Conservation (phyloP, 1,140 invertebrate genomes). For the Drosophila parvula region DNA sequence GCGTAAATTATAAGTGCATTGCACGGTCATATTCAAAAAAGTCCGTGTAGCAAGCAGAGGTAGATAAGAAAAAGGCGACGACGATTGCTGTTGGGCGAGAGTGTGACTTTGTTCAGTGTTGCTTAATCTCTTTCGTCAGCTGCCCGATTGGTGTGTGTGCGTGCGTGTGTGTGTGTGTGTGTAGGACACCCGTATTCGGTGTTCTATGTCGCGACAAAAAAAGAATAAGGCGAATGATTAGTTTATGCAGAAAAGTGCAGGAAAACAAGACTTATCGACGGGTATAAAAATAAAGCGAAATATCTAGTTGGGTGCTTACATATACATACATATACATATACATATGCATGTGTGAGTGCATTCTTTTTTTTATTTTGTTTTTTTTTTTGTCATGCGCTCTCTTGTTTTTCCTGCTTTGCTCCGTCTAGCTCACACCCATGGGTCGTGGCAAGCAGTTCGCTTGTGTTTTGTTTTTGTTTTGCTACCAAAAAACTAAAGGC, state of each 20-base stretch:
- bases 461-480: slow-evolving; percentile 73
- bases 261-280: slow-evolving; percentile 8
- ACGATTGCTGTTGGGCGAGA: slow-evolving; percentile 9
- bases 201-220: slow-evolving; percentile 1
- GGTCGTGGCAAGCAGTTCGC: slow-evolving; percentile 28
- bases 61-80: slow-evolving; percentile 15
- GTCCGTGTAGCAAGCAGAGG: slow-evolving; percentile 10
- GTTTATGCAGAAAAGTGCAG: neutral
- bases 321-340: neutral
- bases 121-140: slow-evolving; percentile 42
- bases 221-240: slow-evolving; percentile 8
- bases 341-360: slow-evolving; percentile 30
- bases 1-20: slow-evolving; percentile 9
- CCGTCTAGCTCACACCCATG: slow-evolving; percentile 26
- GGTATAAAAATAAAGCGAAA: slow-evolving; percentile 32
- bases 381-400: slow-evolving; percentile 59
- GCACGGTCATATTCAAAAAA: slow-evolving; percentile 10
- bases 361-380: slow-evolving; percentile 28
- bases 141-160: slow-evolving; percentile 36
- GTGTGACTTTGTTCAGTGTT: slow-evolving; percentile 32
- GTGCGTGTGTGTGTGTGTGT: slow-evolving; percentile 15
- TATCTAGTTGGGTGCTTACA: slow-evolving; percentile 3
- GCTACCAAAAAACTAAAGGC: slow-evolving; percentile 45
- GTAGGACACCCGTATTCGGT: slow-evolving; percentile 8
- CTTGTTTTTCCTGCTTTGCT: slow-evolving; percentile 22